These are phyloP conservation scores for Carpatolechia fugitivella DNA, from an alignment of 2,888 invertebrate species.

Conservation along the genomic window DNA sequence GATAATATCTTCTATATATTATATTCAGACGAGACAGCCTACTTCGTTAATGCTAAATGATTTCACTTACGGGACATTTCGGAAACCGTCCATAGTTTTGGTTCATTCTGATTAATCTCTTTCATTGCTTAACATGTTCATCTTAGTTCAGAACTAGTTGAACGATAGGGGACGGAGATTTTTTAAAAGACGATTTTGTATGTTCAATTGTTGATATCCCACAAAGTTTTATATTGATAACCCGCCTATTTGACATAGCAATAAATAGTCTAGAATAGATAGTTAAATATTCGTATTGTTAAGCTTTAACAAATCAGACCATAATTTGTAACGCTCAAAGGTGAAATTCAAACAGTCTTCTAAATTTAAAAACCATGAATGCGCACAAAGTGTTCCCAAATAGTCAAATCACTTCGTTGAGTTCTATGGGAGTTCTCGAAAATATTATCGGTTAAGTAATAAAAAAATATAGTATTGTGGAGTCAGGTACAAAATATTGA, in stretches of 20 bases:
- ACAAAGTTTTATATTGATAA: conserved; percentile 64
- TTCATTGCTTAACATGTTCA: conserved; percentile 11
- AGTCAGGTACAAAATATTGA: too few relatives aligned
- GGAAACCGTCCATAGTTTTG: conserved; percentile 56
- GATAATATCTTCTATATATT: conserved; percentile 12
- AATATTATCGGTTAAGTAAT: not conserved
- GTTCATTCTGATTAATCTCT: not conserved
- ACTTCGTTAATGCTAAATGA: not conserved
- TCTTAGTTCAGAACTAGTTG: not conserved
- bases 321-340: conserved; percentile 44
- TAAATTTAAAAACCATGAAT: conserved; percentile 10
- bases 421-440: not conserved
- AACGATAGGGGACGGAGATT: conserved; percentile 6
- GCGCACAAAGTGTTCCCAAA: conserved; percentile 19
- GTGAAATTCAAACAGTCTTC: conserved; percentile 16
- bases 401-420: not conserved
- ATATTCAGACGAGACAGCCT: not conserved
- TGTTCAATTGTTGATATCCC: conserved; percentile 58
- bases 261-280: conserved; percentile 76
- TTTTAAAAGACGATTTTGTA: conserved; percentile 36
- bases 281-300: conserved; percentile 65
- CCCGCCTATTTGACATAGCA: conserved; percentile 79
- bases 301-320: conserved; percentile 59
- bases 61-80: conserved; percentile 37
- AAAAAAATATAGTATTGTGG: too few relatives aligned